Evolutionary conservation across 1,140 invertebrate genomes (phyloP).

Genomic region (Coptotermes formosanus): DNA sequence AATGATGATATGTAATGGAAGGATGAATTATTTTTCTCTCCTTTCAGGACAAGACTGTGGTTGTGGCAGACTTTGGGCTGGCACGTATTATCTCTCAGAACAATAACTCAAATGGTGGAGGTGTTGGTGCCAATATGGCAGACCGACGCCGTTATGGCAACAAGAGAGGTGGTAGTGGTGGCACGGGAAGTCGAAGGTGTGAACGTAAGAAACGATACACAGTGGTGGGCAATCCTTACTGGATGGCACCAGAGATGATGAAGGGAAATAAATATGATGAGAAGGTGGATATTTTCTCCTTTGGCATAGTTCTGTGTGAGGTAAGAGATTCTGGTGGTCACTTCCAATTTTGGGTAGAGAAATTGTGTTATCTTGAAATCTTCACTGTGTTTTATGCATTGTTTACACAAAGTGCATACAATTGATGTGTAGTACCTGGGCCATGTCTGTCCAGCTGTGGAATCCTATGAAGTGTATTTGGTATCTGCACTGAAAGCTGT

Average conservation of each 20-base stretch:
- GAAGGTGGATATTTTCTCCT: constrained; percentile 96
- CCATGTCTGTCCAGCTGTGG: too few species aligned
- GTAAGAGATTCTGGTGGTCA: constrained; percentile 50
- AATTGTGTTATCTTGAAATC: too few species aligned
- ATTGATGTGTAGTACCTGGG: neutral
- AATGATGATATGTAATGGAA: neutral
- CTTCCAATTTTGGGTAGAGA: neutral
- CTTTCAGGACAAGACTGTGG: constrained; percentile 76
- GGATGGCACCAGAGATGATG: constrained; percentile 99
- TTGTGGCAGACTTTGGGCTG: constrained; percentile 93
- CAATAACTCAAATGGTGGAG: constrained; percentile 38
- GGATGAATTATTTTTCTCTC: constrained; percentile 33
- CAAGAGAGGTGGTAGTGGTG: constrained; percentile 44
- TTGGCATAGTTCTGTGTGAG: constrained; percentile 94
- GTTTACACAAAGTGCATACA: neutral
- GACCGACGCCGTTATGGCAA: constrained; percentile 41
- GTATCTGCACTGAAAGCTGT: too few species aligned
- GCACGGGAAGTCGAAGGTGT: constrained; percentile 49
- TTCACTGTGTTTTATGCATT: neutral
- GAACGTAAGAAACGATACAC: constrained; percentile 70
- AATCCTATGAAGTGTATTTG: too few species aligned
- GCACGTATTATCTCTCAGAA: constrained; percentile 79
- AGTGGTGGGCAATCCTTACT: constrained; percentile 93
- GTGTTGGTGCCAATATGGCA: constrained; percentile 33
- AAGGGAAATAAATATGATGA: constrained; percentile 94